Conservation (phyloP, 2,888 invertebrate genomes). For the Cantharis flavilabris region DNA sequence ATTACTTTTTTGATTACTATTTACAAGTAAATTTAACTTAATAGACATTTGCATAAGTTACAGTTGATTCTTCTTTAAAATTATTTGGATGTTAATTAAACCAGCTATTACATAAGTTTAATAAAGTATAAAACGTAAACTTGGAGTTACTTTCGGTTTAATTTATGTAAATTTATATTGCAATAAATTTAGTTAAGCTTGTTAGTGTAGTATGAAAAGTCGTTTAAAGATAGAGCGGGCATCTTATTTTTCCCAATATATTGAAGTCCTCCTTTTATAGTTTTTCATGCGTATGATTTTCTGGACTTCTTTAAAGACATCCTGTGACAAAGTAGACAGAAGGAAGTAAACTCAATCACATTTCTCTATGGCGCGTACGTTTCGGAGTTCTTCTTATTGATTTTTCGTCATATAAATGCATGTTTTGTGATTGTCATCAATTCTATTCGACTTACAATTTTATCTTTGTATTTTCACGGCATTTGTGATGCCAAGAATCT, state of each 20-base stretch:
- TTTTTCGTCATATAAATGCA: conserved; percentile 24
- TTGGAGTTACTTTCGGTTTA: conserved; percentile 1
- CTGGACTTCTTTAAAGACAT: conserved; percentile 36
- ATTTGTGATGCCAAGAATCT: background rate
- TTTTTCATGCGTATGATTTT: conserved; percentile 53
- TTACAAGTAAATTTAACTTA: conserved; percentile 1
- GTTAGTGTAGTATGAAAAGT: conserved; percentile 25
- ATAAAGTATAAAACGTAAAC: conserved; percentile 1
- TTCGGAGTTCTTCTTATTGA: conserved; percentile 23
- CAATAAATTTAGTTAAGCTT: conserved; percentile 27
- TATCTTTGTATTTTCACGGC: background rate
- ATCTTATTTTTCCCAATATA: conserved; percentile 23
- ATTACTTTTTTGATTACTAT: background rate
- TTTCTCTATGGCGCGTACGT: conserved; percentile 23
- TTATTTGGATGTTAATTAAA: background rate
- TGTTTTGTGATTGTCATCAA: conserved; percentile 17
- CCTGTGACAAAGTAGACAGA: conserved; percentile 27
- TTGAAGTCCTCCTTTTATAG: conserved; percentile 52
- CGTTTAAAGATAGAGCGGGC: conserved; percentile 20
- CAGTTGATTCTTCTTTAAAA: background rate
- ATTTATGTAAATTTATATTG: conserved; percentile 29
- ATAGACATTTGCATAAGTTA: background rate
- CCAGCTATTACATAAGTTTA: background rate
- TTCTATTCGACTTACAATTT: conserved; percentile 3
- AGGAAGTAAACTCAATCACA: conserved; percentile 29